Evolutionary conservation across 2,113 vertebrate genomes (phyloP).

Genomic region (Pteropus alecto): DNA sequence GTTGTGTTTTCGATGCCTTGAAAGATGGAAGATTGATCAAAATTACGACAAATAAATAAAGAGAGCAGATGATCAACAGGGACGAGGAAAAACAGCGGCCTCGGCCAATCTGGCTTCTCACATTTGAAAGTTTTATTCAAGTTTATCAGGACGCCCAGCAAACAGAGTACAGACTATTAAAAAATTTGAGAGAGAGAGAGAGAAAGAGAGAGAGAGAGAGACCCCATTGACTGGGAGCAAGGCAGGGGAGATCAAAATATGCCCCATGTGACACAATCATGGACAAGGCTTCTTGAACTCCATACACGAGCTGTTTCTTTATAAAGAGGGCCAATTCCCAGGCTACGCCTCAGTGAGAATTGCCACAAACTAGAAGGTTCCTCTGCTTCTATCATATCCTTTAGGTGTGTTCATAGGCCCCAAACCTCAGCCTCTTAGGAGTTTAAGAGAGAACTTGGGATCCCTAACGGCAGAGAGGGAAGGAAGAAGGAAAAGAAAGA

Average conservation of each 20-base stretch:
- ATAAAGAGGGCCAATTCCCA: background rate
- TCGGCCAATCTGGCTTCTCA: background rate
- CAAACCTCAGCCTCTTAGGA: background rate
- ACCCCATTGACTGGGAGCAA: background rate
- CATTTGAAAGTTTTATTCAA: background rate
- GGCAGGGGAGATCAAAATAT: background rate
- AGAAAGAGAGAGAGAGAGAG: background rate
- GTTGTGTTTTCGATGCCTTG: background rate
- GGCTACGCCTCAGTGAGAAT: background rate
- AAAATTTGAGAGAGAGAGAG: background rate
- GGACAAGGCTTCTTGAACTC: background rate
- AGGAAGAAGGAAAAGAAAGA: slow-evolving; percentile 9
- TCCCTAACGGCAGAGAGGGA: background rate
- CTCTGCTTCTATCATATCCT: background rate
- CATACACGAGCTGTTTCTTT: background rate
- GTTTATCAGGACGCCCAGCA: background rate
- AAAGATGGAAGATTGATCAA: background rate
- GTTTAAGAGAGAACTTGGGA: background rate
- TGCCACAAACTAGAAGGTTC: background rate
- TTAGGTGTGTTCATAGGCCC: background rate
- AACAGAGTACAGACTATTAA: background rate
- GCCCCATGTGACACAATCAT: background rate
- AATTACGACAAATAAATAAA: background rate
- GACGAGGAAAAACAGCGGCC: background rate
- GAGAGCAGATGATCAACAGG: background rate